Percentiles rank a stretch among this genome's conserved stretches.
phyloP scores from a whole-genome alignment of 2,888 invertebrate genomes.

The Adelphocoris suturalis region DNA sequence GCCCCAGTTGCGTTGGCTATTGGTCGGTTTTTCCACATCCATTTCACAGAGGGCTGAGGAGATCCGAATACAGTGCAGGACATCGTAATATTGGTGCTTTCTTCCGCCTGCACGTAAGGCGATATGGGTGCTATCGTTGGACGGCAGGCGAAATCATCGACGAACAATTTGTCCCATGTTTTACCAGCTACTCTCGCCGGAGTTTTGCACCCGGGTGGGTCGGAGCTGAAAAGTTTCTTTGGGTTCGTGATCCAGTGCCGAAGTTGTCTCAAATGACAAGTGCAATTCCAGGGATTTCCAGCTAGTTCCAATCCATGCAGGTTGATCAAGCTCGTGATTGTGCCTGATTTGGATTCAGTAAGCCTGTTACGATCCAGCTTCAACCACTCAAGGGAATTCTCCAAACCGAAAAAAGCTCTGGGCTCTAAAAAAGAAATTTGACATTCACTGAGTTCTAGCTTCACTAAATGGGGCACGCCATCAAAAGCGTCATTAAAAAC shows the following conservation, averaged over 20 bases:
- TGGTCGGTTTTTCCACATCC: slow-evolving; percentile 86
- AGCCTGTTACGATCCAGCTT: slow-evolving; percentile 88
- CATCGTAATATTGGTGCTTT: slow-evolving; percentile 87
- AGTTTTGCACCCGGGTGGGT: slow-evolving; percentile 85
- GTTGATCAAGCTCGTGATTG: slow-evolving; percentile 84
- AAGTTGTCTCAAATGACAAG: slow-evolving; percentile 86
- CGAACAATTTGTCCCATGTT: slow-evolving; percentile 87
- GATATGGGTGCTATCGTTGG: slow-evolving; percentile 83
- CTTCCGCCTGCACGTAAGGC: slow-evolving; percentile 83
- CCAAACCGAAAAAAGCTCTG: slow-evolving; percentile 86
- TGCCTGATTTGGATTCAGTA: slow-evolving; percentile 83
- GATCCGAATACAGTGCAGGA: slow-evolving; percentile 86
- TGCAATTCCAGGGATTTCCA: slow-evolving; percentile 91
- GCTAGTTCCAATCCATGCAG: slow-evolving; percentile 88
- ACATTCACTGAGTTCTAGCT: slow-evolving; percentile 87
- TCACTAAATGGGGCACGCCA: slow-evolving; percentile 84
- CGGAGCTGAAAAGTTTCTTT: slow-evolving; percentile 87
- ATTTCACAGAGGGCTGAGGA: slow-evolving; percentile 86
- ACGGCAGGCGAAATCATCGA: slow-evolving; percentile 89
- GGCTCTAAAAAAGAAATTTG: slow-evolving; percentile 85
- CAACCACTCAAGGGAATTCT: slow-evolving; percentile 86
- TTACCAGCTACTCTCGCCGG: slow-evolving; percentile 84
- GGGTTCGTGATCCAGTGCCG: slow-evolving; percentile 87
- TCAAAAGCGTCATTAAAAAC: slow-evolving; percentile 86
- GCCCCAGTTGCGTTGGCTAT: slow-evolving; percentile 83